Conservation (phyloP, 2,888 invertebrate genomes). For the Priocnemis perturbator region DNA sequence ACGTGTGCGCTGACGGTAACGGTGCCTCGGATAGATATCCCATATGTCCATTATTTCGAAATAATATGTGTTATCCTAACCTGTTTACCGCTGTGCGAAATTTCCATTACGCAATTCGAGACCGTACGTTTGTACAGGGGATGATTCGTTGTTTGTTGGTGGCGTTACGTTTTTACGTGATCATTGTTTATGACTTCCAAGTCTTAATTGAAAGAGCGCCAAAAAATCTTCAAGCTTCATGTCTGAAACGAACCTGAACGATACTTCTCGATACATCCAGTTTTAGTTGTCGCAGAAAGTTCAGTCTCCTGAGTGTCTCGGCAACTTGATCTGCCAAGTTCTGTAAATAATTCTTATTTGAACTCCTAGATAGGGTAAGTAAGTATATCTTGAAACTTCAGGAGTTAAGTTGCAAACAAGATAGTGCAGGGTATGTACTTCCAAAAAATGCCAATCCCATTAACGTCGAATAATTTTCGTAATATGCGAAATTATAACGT, state of each 20-base stretch:
- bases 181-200: too few relatives aligned
- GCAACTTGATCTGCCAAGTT: slow-evolving; percentile 45
- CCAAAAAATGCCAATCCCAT: slow-evolving; percentile 8
- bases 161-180: too few relatives aligned
- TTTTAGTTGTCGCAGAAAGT: slow-evolving; percentile 55
- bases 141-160: too few relatives aligned
- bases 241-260: slow-evolving; percentile 21
- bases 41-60: too few relatives aligned
- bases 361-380: slow-evolving; percentile 60
- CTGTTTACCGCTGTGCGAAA: too few relatives aligned
- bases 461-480: background rate
- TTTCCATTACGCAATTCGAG: too few relatives aligned
- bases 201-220: too few relatives aligned
- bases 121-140: too few relatives aligned
- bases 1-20: too few relatives aligned
- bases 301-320: slow-evolving; percentile 44
- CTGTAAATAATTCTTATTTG: slow-evolving; percentile 70
- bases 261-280: slow-evolving; percentile 50
- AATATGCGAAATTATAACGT: background rate
- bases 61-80: too few relatives aligned
- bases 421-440: slow-evolving; percentile 21
- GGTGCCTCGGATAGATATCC: too few relatives aligned
- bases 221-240: too few relatives aligned
- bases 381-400: slow-evolving; percentile 45
- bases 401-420: slow-evolving; percentile 44